Base-by-base conservation (phyloP, 2,113 vertebrate species). In the Aramus guarauna region DNA sequence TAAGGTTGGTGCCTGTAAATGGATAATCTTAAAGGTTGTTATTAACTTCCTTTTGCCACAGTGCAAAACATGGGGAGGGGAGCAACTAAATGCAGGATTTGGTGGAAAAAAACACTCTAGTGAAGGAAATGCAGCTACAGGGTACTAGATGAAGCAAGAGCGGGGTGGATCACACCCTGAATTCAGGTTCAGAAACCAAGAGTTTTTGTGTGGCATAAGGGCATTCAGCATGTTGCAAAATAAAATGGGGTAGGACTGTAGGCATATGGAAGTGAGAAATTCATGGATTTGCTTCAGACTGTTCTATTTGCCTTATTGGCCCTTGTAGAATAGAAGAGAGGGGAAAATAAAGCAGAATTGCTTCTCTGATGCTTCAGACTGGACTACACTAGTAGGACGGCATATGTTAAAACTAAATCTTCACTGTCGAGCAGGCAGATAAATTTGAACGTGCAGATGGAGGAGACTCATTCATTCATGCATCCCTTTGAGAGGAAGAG, bases 321-420 rank as follows among this genome's bases (percentile, higher is more conserved):
- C 8, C 4, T 11, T 52, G 34, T 8, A 13, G 62, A 48, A 22
- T 29, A 29, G 53, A 45, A 43, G 9, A 20, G 29, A 20, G 10
- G 20, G 30, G 24, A 1, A 47, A 85, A 39, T 3, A 52, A 48
- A 36, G 22, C 6, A 1, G 39, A 63, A 55, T 19, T 53, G 30
- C 12, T 53, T 23, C 21, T 29, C 15, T 39, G 37, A 4, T 36
- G 48, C 73, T 24, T 29, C 39, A 30, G 6, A 3, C 17, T 15
- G 39, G 69, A 26, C 5, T 6, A 0, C 6, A 2, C 3, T 9
- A 7, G 59, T 11, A 23, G n/a, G 29, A 15, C 4, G 3, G 27
- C 24, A 7, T 48, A 27, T 30, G 15, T 47, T 39, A 7, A 52
- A 39, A 7, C 15, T 13, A 37, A 15, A 48, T 13, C 9, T 55